Evolutionary conservation across 2,113 vertebrate genomes (phyloP), one percentile per base, ranked within the genome.

Genomic region (Dolichallabes microphthalmus): DNA sequence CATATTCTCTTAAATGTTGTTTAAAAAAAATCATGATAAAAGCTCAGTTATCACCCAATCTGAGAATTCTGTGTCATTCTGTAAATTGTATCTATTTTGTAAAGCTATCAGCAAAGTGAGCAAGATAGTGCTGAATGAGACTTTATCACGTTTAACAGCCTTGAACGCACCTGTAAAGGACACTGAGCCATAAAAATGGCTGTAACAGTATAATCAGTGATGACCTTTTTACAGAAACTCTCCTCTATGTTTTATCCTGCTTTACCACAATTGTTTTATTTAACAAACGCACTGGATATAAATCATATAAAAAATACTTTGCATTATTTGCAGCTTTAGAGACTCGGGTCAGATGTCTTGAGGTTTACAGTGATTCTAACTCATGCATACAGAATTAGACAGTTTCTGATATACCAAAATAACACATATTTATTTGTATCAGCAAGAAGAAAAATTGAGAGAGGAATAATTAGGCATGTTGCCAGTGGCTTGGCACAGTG

Each of bases 161-260:
- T 81, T 86, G 85, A 82, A 76, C 69, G 14, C 58, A 52, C 22
- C 50, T 76, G 85, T 60, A 76, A 82, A 82, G 85, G 79, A 82
- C 85, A 66, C 35, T 25, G 9, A 39, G 79, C 45, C 73, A 66
- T 86, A 81, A 82, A 86, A 60, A 15, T 25, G 12, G 27, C 39
- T 66, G 27, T 27, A 57, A 64, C 12, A n/a, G 58, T 45, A 19
- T 52, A 61, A 52, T 73, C 19, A 60, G 10, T 19, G 17, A 52
- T 61, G 6, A 60, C 64, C 25, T 50, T 85, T 45, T 58, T 60
- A 69, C 22, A 3, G 50, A 15, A 60, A 1, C 35, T 9, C 19
- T 10, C 22, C 39, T n/a, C 9, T 55, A 32, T 17, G 20, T 55
- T 60, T 30, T 57, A 22, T 22, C 35, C 19, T 71, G 32, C 19